phyloP scores from a whole-genome alignment of 2,113 vertebrate species.

The Tyto alba region DNA sequence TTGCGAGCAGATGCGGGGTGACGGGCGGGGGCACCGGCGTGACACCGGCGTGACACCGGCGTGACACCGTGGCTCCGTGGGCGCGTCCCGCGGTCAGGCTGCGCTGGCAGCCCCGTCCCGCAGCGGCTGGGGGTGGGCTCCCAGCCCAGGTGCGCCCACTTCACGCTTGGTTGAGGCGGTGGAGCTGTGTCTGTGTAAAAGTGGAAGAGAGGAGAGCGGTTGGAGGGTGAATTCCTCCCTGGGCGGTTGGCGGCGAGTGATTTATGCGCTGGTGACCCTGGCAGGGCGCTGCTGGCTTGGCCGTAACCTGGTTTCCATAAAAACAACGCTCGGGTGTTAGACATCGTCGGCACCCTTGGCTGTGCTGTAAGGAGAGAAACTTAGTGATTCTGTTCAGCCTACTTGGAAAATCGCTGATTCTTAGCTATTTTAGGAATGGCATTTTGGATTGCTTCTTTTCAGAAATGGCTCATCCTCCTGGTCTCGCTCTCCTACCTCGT shows the following conservation, averaged over 20 bases:
- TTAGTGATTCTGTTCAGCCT: not conserved
- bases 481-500: fast-evolving
- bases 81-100: not conserved
- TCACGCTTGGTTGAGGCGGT: fast-evolving
- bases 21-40: not conserved
- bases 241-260: fast-evolving
- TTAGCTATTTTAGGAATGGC: constrained; percentile 21
- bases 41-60: not conserved
- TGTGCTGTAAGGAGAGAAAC: not conserved
- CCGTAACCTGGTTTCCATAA: not conserved
- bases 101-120: not conserved
- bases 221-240: not conserved
- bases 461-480: not conserved
- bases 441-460: not conserved
- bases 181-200: not conserved
- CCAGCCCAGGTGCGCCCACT: not conserved
- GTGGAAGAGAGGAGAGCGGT: not conserved
- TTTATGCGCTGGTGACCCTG: not conserved
- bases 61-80: not conserved
- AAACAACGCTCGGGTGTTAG: not conserved
- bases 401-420: not conserved
- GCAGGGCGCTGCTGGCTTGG: not conserved
- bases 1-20: not conserved
- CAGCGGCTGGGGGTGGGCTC: fast-evolving
- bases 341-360: not conserved